A percentile compares a stretch with the other conserved stretches of the same genome.
Conservation (phyloP, 1,140 invertebrate species). For the Laupala kohalensis region DNA sequence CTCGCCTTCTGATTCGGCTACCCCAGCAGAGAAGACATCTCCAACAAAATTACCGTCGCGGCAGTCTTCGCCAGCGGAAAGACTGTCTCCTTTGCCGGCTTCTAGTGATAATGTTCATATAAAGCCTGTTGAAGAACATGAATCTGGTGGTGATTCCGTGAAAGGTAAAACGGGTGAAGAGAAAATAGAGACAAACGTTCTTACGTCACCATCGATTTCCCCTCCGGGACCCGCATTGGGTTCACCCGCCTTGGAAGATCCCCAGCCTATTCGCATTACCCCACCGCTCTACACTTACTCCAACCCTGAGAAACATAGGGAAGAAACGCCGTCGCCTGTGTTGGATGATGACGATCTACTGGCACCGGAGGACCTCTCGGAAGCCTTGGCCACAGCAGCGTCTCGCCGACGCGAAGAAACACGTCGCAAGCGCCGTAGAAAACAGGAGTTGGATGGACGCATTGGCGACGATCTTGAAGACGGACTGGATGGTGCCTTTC, state of each 20-base stretch:
- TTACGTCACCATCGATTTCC: neutral
- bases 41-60: too few species aligned
- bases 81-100: too few species aligned
- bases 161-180: neutral
- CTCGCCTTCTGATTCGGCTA: too few species aligned
- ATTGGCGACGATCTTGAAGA: slow-evolving; percentile 25
- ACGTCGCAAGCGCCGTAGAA: slow-evolving; percentile 22
- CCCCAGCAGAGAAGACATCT: too few species aligned
- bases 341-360: slow-evolving; percentile 21
- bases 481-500: neutral
- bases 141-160: too few species aligned
- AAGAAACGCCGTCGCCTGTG: slow-evolving; percentile 37
- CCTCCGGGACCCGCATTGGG: slow-evolving; percentile 1
- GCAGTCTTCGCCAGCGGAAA: too few species aligned
- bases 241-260: slow-evolving; percentile 42
- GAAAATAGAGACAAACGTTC: neutral
- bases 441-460: slow-evolving; percentile 34
- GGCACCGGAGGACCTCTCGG: slow-evolving; percentile 17
- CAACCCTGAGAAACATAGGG: slow-evolving; percentile 48
- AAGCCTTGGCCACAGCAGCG: neutral
- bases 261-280: slow-evolving; percentile 51
- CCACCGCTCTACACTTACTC: slow-evolving; percentile 64
- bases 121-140: neutral
- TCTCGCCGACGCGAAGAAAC: slow-evolving; percentile 24
- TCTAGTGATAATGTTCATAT: too few species aligned